Evolutionary conservation across 2,888 invertebrate species (phyloP).

Genomic region (Apamea crenata): DNA sequence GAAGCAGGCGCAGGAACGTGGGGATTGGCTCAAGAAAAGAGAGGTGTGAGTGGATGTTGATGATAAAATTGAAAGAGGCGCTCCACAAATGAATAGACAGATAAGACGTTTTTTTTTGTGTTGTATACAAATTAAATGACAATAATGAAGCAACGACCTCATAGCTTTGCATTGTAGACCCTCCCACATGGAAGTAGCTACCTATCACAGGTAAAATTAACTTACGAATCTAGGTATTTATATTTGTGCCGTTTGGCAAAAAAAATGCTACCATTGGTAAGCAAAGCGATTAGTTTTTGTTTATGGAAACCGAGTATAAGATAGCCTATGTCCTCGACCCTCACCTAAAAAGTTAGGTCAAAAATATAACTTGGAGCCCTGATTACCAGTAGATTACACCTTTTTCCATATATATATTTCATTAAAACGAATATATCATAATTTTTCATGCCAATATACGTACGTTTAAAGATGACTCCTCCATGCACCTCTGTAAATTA

Average conservation of each 20-base stretch:
- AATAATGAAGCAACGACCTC: too few relatives aligned
- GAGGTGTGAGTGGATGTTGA: too few relatives aligned
- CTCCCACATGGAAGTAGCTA: too few relatives aligned
- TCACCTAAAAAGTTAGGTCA: background rate
- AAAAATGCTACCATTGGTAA: background rate
- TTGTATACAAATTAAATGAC: background rate
- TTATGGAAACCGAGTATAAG: background rate
- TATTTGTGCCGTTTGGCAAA: too few relatives aligned
- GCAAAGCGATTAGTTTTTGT: background rate
- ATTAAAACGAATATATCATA: background rate
- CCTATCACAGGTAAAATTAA: too few relatives aligned
- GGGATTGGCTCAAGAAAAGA: too few relatives aligned
- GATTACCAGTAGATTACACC: background rate
- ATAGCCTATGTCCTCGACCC: background rate
- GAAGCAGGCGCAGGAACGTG: too few relatives aligned
- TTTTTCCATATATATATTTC: background rate
- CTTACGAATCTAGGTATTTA: too few relatives aligned
- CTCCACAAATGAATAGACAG: background rate
- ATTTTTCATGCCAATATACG: background rate
- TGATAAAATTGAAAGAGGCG: background rate
- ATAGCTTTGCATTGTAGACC: too few relatives aligned
- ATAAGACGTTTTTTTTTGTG: background rate
- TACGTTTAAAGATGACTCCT: constrained; percentile 11
- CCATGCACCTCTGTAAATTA: background rate
- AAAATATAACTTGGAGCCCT: background rate